Percentiles rank a stretch among this genome's conserved stretches.
phyloP scores from a whole-genome alignment of 2,797 vertebrate genomes.

The Squalus acanthias region DNA sequence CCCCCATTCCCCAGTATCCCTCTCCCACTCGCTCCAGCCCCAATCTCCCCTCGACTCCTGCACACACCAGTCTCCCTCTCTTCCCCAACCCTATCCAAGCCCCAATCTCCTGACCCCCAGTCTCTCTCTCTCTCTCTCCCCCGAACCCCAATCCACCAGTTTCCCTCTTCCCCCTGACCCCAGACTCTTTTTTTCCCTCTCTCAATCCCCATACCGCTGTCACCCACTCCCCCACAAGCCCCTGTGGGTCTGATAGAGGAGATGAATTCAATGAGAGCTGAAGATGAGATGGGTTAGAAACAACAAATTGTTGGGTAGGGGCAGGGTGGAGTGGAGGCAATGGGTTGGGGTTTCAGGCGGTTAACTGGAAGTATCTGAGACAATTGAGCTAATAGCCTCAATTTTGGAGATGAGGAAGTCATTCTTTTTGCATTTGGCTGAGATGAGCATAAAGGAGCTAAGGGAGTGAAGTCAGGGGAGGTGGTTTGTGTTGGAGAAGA shows the following conservation, averaged over 20 bases:
- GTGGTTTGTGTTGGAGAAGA: not conserved
- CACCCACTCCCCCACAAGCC: not conserved
- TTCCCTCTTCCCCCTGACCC: not conserved
- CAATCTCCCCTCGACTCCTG: not conserved
- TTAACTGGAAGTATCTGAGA: not conserved
- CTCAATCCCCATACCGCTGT: not conserved
- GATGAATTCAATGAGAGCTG: not conserved
- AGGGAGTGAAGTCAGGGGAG: not conserved
- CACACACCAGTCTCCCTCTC: not conserved
- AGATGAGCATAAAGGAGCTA: not conserved
- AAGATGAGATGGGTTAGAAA: not conserved
- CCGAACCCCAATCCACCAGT: not conserved
- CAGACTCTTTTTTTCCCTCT: not conserved
- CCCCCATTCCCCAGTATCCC: not conserved
- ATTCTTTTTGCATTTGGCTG: not conserved
- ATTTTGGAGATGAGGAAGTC: not conserved
- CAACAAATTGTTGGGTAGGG: not conserved
- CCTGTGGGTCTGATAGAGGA: not conserved
- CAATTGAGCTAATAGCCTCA: not conserved
- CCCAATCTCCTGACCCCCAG: not conserved
- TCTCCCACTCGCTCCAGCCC: not conserved
- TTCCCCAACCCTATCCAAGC: not conserved
- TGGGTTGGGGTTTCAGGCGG: not conserved
- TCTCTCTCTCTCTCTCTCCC: not conserved
- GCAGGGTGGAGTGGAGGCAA: too few species aligned